A percentile compares a stretch with the other conserved stretches of the same genome.
phyloP scores from a whole-genome alignment of 2,113 vertebrate genomes.

The Sorex araneus region DNA sequence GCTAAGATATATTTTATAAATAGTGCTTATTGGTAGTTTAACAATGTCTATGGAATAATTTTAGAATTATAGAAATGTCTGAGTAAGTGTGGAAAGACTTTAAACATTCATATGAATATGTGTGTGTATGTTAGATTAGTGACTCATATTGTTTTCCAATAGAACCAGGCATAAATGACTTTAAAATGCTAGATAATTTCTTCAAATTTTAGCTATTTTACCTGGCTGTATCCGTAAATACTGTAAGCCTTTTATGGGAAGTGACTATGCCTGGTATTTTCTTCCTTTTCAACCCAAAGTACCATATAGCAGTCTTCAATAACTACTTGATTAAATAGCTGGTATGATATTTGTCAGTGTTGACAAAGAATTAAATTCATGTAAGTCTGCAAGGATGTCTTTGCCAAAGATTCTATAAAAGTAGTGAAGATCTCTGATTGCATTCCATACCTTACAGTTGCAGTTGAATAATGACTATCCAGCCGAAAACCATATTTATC shows the following conservation, averaged over 20 bases:
- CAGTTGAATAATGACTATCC: neutral
- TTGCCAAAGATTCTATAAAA: no score
- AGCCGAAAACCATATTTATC: neutral
- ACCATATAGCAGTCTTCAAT: neutral
- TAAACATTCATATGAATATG: constrained; percentile 43
- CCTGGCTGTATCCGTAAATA: constrained; percentile 29
- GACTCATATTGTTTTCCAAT: constrained; percentile 18
- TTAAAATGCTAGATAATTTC: constrained; percentile 33
- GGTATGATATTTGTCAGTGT: neutral
- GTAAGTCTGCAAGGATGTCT: neutral
- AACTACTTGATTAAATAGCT: constrained; percentile 22
- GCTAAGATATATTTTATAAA: constrained; percentile 40
- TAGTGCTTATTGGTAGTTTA: constrained; percentile 46
- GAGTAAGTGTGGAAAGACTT: constrained; percentile 6
- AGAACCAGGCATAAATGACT: neutral
- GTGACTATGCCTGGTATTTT: neutral
- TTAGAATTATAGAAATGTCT: constrained; percentile 51
- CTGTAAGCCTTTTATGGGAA: neutral
- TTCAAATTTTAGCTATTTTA: constrained; percentile 50
- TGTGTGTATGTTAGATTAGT: neutral
- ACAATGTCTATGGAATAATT: neutral
- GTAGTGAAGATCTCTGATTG: no score
- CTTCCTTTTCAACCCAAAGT: constrained; percentile 12
- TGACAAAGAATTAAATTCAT: constrained; percentile 14
- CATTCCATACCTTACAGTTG: neutral